Conservation (phyloP, 2,113 vertebrate species). For the Microcebus murinus region DNA sequence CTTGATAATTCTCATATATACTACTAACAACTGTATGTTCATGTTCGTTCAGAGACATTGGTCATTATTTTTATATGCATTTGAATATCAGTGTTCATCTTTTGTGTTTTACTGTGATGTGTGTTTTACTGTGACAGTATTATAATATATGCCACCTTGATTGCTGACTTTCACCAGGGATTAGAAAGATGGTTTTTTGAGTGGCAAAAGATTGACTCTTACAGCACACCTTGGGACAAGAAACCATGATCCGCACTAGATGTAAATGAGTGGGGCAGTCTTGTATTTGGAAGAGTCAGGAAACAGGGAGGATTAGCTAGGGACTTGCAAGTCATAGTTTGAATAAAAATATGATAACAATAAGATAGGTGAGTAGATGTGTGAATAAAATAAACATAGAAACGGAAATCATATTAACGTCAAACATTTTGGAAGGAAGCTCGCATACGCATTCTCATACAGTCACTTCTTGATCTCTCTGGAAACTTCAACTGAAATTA, state of each 20-base stretch:
- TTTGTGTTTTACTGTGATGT: not conserved
- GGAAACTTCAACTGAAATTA: not conserved
- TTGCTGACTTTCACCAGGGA: not conserved
- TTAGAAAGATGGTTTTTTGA: not conserved
- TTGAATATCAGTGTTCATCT: not conserved
- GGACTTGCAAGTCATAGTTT: not conserved
- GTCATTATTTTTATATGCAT: not conserved
- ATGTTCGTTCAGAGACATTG: not conserved
- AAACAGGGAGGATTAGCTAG: not conserved
- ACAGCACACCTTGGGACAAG: not conserved
- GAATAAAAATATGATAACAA: not conserved
- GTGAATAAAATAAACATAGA: not conserved
- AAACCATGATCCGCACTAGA: not conserved
- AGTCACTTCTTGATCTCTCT: not conserved
- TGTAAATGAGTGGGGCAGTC: not conserved
- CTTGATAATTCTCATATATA: not conserved
- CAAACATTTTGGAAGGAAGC: not conserved
- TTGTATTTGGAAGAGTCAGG: not conserved
- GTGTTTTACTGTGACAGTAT: not conserved
- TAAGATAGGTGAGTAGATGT: not conserved
- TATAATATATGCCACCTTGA: not conserved
- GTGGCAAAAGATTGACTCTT: not conserved
- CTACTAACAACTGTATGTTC: not conserved
- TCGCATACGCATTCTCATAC: accelerated
- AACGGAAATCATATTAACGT: not conserved